Evolutionary conservation across 1,140 invertebrate species (phyloP).

Genomic region (Drosophila sp.): DNA sequence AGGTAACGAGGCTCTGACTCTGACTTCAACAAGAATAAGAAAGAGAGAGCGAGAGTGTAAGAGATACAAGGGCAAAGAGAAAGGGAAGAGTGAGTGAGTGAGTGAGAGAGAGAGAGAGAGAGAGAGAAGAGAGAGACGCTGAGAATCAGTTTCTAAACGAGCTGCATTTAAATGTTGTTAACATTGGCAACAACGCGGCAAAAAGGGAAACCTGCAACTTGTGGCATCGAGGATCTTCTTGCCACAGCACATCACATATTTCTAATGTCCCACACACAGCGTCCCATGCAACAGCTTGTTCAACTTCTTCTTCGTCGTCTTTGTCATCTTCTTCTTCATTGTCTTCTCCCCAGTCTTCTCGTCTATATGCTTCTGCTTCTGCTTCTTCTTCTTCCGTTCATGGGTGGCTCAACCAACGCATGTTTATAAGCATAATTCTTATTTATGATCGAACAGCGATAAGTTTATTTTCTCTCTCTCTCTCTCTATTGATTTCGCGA

Average conservation of each 20-base stretch:
- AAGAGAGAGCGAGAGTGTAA: not conserved
- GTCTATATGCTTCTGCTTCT: slow-evolving; percentile 51
- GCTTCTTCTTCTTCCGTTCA: slow-evolving; percentile 56
- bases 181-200: slow-evolving; percentile 46
- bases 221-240: slow-evolving; percentile 35
- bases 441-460: slow-evolving; percentile 80
- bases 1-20: slow-evolving; percentile 45
- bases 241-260: slow-evolving; percentile 30
- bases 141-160: slow-evolving; percentile 76
- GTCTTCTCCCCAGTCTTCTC: not conserved
- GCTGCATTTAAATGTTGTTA: slow-evolving; percentile 82
- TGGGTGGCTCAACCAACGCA: slow-evolving; percentile 75
- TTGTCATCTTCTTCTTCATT: not conserved
- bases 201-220: not conserved
- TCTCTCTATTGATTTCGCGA: not conserved
- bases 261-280: slow-evolving; percentile 82
- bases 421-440: slow-evolving; percentile 81
- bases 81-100: not conserved
- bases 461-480: slow-evolving; percentile 32
- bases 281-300: slow-evolving; percentile 23
- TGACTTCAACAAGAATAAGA: not conserved
- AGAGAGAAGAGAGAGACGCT: slow-evolving; percentile 22
- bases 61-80: too few relatives aligned
- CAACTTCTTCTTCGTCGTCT: not conserved
- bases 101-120: not conserved